Evolutionary conservation across 2,888 invertebrate genomes (phyloP), one percentile per base, ranked within the genome.

Genomic region (Eupithecia vulgata): DNA sequence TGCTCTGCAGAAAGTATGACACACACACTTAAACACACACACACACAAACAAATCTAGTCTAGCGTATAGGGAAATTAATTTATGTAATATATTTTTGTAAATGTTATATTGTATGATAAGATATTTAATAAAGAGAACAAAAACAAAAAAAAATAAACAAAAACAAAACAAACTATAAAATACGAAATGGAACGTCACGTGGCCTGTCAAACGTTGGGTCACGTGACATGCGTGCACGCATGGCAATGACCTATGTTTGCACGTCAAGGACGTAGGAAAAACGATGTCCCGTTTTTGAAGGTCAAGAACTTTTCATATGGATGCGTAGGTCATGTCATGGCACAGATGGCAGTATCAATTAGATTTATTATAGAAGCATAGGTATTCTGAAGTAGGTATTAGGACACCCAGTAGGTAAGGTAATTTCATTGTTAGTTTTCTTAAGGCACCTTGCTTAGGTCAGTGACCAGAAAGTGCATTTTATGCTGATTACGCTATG

Each of bases 91-190:
- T 94, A 93, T 93, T 94, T 93, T 93, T 94, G 88, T 93, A 94
- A 65, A 92, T 88, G 83, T 89, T 92, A 92, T 92, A 92, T 93
- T 95, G 91, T 94, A 92, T 87, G 83, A 84, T 93, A 94, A 94
- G 94, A 88, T 65, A 65, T 93, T 93, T 92, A 95, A 95, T 95
- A 94, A 92, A 95, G 95, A 94, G 92, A 92, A 91, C 87, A 88
- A 91, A 92, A 92, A 89, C 84, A 86, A 85, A 88, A 87, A 86
- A 88, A 83, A 83, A 85, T 87, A 86, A 87, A 84, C 88, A 87
- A 86, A 80, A 85, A 79, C 80, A 81, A 83, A 83, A 82, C 81
- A 80, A 85, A 83, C 82, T 81, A 83, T 85, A 82, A 82, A 82
- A 79, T 77, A 80, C 81, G 77, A 82, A 75, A 81, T 81, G 77